These are phyloP conservation scores for Leptopterna dolabrata DNA, from an alignment of 2,888 invertebrate species.

Conservation along the genomic window DNA sequence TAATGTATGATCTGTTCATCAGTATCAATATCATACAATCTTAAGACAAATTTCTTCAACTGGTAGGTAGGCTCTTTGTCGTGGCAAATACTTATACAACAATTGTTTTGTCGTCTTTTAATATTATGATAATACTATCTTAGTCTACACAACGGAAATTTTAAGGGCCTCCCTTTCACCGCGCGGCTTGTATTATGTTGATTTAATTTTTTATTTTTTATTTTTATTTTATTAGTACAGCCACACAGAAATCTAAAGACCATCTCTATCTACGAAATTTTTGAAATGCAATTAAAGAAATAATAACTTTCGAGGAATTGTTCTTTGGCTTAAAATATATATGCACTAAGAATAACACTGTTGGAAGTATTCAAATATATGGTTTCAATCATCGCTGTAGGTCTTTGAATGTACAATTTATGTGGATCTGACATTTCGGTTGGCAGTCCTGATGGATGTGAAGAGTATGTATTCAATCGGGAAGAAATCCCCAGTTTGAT, in stretches of 20 bases:
- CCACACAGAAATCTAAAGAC: neutral
- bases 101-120: neutral
- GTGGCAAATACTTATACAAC: neutral
- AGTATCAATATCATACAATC: too few species aligned
- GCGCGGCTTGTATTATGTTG: neutral
- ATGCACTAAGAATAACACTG: neutral
- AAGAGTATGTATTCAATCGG: too few species aligned
- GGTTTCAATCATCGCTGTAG: neutral
- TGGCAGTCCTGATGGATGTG: too few species aligned
- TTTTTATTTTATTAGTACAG: neutral
- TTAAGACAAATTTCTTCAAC: too few species aligned
- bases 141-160: constrained; percentile 9
- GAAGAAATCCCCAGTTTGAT: too few species aligned
- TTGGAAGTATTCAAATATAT: neutral
- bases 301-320: neutral
- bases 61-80: too few species aligned
- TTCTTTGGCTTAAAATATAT: too few species aligned
- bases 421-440: too few species aligned
- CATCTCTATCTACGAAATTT: neutral
- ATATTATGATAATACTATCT: neutral
- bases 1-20: too few species aligned
- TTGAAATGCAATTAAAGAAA: neutral
- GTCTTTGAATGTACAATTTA: too few species aligned
- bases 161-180: constrained; percentile 14
- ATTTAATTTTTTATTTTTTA: neutral